Evolutionary conservation across 2,888 invertebrate genomes (phyloP), one percentile per base, ranked within the genome.

Genomic region (Teinopalpus imperialis): DNA sequence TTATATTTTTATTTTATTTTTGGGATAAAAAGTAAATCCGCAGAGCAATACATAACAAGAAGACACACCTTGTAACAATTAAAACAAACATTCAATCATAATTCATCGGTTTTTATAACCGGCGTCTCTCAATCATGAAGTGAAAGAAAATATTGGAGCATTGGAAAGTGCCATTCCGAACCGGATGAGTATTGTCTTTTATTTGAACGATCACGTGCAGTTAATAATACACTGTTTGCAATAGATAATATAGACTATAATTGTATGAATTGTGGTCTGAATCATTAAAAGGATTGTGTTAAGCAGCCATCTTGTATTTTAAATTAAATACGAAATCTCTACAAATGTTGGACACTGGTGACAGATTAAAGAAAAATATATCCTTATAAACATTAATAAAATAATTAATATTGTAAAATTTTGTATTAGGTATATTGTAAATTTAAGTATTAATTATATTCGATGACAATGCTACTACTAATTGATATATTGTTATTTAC

Each of bases 131-230:
- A 29, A 29, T 30, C 23, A 16, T 23, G 23, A 23, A 27, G 23
- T 20, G 7, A 36, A 30, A 36, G 43, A 43, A 36, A 43, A 43
- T 30, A 43, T 43, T 43, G 7, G 27, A 43, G 42, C 34, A 43
- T 43, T 43, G 36, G 43, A 43, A 43, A 43, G 35, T 36, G 35
- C 13, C 20, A 36, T 43, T 27, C 27, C 35, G 6, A 13, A 21
- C 43, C 14, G 12, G 34, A 43, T 23, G 14, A 36, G 43, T 43
- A 30, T 30, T 30, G 20, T 34, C 42, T 32, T 27, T 30, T 23
- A 21, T 10, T 14, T 35, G 21, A 35, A 12, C 13, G 21, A 16
- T 20, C n/a, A 29, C 7, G 3, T 35, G 2, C 21, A 18, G 1
- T 21, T 16, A 20, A 43, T 21, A 27, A 27, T 43, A 35, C 9